Conservation (phyloP, 2,113 vertebrate genomes). For the Tupaia tana region DNA sequence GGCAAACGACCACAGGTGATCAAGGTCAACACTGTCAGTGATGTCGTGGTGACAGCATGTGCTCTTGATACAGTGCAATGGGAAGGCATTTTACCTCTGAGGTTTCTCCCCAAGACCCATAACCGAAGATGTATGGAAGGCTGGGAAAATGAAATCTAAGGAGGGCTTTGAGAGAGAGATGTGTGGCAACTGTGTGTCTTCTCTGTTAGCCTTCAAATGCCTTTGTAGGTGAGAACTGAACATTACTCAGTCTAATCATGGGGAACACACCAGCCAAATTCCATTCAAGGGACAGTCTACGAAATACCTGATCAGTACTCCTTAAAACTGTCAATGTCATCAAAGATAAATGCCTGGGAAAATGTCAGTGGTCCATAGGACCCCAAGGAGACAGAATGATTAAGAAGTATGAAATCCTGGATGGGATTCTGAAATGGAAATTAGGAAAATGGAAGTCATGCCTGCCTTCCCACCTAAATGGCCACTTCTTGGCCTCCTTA, state of each 20-base stretch:
- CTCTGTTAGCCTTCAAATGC: too few species aligned
- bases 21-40: background rate
- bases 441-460: too few species aligned
- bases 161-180: too few species aligned
- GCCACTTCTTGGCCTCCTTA: too few species aligned
- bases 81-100: background rate
- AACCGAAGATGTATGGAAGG: too few species aligned
- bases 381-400: background rate
- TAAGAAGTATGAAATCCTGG: background rate
- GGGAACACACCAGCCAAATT: background rate
- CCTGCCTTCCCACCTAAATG: too few species aligned
- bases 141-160: too few species aligned
- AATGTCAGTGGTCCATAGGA: background rate
- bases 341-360: background rate
- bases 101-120: background rate
- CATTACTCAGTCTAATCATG: background rate
- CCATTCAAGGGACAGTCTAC: background rate
- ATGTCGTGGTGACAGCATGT: background rate
- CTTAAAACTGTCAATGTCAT: background rate
- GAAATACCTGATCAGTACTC: background rate
- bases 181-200: too few species aligned
- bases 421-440: background rate
- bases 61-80: background rate
- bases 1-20: too few species aligned
- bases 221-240: too few species aligned